These are phyloP conservation scores for Drosophila niveifrons DNA, from an alignment of 2,888 invertebrate genomes.

Conservation along the genomic window DNA sequence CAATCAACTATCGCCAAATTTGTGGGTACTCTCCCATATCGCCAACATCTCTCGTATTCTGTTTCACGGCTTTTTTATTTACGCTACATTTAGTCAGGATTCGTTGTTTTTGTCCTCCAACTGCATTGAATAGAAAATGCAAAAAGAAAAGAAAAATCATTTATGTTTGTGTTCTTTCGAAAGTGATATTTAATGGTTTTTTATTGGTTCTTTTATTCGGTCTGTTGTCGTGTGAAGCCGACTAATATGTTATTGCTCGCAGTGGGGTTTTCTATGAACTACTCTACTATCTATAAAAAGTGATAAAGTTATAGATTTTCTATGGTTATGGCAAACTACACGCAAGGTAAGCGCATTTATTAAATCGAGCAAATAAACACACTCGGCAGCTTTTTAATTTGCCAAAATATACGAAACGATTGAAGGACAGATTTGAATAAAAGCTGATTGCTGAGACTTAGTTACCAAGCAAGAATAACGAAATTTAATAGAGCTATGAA, in stretches of 20 bases:
- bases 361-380: background rate
- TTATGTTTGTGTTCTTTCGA: conserved; percentile 45
- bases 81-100: conserved; percentile 64
- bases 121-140: conserved; percentile 14
- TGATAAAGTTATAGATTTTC: conserved; percentile 27
- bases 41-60: conserved; percentile 23
- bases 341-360: conserved; percentile 23
- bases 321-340: conserved; percentile 20
- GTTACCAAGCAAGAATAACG: too few relatives aligned
- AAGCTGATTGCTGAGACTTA: too few relatives aligned
- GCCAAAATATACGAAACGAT: background rate
- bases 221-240: conserved; percentile 42
- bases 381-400: background rate
- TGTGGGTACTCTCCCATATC: conserved; percentile 44
- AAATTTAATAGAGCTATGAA: too few relatives aligned
- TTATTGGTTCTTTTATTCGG: conserved; percentile 44
- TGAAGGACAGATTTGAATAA: background rate
- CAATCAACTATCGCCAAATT: conserved; percentile 64
- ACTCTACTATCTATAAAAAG: conserved; percentile 49
- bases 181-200: conserved; percentile 67
- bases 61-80: conserved; percentile 47
- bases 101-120: conserved; percentile 25
- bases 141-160: conserved; percentile 38
- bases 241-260: conserved; percentile 12
- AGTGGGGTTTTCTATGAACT: conserved; percentile 36